A percentile compares a stretch with the other conserved stretches of the same genome.
phyloP scores from a whole-genome alignment of 1,140 invertebrate genomes.

The Meloidogyne hapla region DNA sequence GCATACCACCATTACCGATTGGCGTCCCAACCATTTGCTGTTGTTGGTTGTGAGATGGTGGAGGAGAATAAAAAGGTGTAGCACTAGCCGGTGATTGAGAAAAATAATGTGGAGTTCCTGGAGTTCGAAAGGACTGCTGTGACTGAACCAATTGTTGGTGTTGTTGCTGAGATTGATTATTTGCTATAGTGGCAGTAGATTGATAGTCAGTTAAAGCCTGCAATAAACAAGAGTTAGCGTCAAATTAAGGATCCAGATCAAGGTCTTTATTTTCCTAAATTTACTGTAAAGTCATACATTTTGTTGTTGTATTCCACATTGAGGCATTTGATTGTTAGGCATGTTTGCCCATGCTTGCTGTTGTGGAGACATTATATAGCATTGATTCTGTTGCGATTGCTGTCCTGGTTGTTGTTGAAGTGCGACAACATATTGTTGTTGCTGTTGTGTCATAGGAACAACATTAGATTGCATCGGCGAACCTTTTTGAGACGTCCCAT shows the following conservation, averaged over 20 bases:
- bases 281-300: not conserved
- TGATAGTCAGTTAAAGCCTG: not conserved
- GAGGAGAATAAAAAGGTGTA: constrained; percentile 27
- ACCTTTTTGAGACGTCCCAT: not conserved
- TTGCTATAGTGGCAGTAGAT: not conserved
- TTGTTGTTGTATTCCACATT: constrained; percentile 18
- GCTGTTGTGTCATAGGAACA: not conserved
- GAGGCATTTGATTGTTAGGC: constrained; percentile 19
- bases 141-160: not conserved
- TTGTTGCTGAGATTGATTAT: not conserved
- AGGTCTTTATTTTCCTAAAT: not conserved
- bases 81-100: constrained; percentile 18
- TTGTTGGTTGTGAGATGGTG: constrained; percentile 9
- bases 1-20: not conserved
- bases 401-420: not conserved
- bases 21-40: constrained; percentile 20
- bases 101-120: constrained; percentile 28
- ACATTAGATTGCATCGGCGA: constrained; percentile 2
- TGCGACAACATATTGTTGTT: not conserved
- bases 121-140: constrained; percentile 24
- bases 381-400: not conserved
- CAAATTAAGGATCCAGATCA: not conserved
- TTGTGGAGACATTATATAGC: not conserved
- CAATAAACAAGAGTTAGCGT: not conserved
- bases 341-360: not conserved